Percentiles rank a stretch among this genome's conserved stretches.
Conservation (phyloP, 2,113 vertebrate genomes). For the Amphiprion ocellaris region DNA sequence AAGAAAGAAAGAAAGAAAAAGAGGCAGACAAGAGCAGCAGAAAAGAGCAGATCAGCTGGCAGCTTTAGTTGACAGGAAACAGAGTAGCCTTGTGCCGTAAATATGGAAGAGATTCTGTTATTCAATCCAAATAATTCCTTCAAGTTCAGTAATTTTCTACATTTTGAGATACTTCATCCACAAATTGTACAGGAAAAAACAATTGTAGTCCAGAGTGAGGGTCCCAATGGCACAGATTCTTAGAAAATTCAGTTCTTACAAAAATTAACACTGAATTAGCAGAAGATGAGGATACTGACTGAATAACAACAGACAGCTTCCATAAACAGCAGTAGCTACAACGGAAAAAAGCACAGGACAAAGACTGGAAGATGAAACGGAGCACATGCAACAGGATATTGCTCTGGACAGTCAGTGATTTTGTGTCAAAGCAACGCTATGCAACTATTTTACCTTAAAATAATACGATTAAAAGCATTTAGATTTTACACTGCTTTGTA, state of each 20-base stretch:
- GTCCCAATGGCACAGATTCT: constrained; percentile 20
- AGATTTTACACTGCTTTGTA: too few relatives aligned
- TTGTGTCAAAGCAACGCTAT: constrained; percentile 7
- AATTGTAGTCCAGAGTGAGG: constrained; percentile 7
- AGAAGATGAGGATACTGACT: constrained; percentile 21
- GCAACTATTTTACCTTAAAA: too few relatives aligned
- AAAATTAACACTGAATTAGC: not conserved
- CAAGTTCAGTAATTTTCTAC: constrained; percentile 1
- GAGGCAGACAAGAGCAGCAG: constrained; percentile 60
- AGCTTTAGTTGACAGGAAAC: constrained; percentile 68
- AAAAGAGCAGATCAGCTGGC: constrained; percentile 73
- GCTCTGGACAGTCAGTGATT: constrained; percentile 33
- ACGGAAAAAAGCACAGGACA: constrained; percentile 49
- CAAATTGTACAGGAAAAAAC: not conserved
- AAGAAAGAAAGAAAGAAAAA: constrained; percentile 11
- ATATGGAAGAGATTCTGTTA: constrained; percentile 73
- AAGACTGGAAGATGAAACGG: constrained; percentile 45
- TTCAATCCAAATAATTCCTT: constrained; percentile 44
- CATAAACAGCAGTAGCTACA: constrained; percentile 59
- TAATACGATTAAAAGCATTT: too few relatives aligned
- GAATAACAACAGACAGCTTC: constrained; percentile 67
- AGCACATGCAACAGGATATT: constrained; percentile 67
- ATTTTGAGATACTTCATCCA: not conserved
- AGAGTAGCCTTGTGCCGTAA: constrained; percentile 55
- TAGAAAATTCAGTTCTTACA: not conserved